Percentiles rank a stretch among this genome's conserved stretches.
phyloP scores from a whole-genome alignment of 2,888 invertebrate species.

The Lepetodrilus schrolli region DNA sequence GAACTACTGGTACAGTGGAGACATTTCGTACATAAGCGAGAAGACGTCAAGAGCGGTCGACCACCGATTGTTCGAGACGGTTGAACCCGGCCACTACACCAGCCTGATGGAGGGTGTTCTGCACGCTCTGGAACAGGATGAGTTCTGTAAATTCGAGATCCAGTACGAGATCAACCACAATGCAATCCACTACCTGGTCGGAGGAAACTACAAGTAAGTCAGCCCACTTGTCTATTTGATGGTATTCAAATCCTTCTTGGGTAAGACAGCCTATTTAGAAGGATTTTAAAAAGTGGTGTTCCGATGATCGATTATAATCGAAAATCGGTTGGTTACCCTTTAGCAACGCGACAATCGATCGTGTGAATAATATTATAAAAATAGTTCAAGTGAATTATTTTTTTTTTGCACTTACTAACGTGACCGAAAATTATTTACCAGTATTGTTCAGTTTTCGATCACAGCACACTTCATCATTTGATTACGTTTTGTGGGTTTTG shows the following conservation, averaged over 20 bases:
- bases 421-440: too few species aligned
- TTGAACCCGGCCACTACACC: conserved; percentile 35
- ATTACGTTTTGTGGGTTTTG: too few species aligned
- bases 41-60: conserved; percentile 46
- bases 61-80: conserved; percentile 40
- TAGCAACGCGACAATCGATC: neutral
- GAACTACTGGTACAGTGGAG: conserved; percentile 45
- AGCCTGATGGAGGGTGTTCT: conserved; percentile 39
- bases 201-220: conserved; percentile 37
- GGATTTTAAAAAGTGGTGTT: neutral
- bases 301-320: too few species aligned
- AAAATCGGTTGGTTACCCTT: too few species aligned
- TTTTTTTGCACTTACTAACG: too few species aligned
- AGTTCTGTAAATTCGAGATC: conserved; percentile 47
- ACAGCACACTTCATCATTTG: too few species aligned
- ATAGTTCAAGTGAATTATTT: too few species aligned
- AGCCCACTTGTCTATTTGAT: too few species aligned
- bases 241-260: too few species aligned
- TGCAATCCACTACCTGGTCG: conserved; percentile 47
- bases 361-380: neutral
- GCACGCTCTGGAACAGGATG: conserved; percentile 44
- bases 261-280: neutral
- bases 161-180: conserved; percentile 49
- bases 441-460: too few species aligned
- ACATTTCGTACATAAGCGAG: conserved; percentile 33